Conservation (phyloP, 2,797 vertebrate species). For the Carcharodon carcharias region DNA sequence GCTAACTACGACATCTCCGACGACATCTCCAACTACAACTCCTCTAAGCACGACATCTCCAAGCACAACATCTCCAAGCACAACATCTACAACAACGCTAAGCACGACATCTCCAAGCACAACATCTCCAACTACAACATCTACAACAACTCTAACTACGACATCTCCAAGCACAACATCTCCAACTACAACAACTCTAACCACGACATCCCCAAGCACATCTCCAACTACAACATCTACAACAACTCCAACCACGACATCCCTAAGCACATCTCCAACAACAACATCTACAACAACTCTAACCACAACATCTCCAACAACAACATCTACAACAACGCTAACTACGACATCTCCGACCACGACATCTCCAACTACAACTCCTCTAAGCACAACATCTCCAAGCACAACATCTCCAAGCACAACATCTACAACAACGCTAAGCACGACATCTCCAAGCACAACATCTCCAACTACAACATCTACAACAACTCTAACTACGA, state of each 20-base stretch:
- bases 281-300: too few species aligned
- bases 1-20: background rate
- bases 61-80: background rate
- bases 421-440: background rate
- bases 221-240: too few species aligned
- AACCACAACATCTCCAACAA: background rate
- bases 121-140: too few species aligned
- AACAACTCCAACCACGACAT: too few species aligned
- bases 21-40: background rate
- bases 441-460: background rate
- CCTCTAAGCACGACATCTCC: background rate
- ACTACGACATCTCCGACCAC: background rate
- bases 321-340: background rate
- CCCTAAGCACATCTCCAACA: too few species aligned
- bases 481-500: background rate
- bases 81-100: background rate
- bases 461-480: background rate
- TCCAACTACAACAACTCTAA: too few species aligned
- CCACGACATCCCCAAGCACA: too few species aligned
- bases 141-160: too few species aligned
- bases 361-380: background rate
- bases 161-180: too few species aligned
- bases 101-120: background rate
- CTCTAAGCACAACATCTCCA: background rate
- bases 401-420: background rate